Conservation (phyloP, 2,888 invertebrate genomes). For the Chrysotoxum bicinctum region DNA sequence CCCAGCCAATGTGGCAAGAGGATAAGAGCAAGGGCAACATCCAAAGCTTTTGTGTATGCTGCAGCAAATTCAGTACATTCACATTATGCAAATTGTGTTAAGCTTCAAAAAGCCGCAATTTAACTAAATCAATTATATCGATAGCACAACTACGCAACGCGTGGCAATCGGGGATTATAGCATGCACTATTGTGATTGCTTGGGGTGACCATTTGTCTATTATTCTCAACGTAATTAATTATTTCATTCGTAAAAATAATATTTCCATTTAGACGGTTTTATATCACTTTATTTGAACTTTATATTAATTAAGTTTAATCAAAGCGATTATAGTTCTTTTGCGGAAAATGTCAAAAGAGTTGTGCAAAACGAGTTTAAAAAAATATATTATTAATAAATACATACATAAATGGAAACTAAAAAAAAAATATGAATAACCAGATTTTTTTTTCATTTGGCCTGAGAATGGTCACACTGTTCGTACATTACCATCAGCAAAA, state of each 20-base stretch:
- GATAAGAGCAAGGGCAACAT: not conserved
- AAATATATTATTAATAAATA: too few species aligned
- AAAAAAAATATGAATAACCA: too few species aligned
- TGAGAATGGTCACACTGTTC: not conserved
- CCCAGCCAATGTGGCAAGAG: not conserved
- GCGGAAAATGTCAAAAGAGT: too few species aligned
- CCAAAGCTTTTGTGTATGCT: constrained; percentile 15
- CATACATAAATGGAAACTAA: too few species aligned
- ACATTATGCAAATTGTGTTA: constrained; percentile 70
- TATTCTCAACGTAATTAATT: not conserved
- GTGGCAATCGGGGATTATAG: constrained; percentile 22
- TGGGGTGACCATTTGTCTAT: constrained; percentile 6
- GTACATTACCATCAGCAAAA: not conserved
- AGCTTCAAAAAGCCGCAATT: constrained; percentile 67
- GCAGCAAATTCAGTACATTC: constrained; percentile 56
- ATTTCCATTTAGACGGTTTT: too few species aligned
- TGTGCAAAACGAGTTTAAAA: too few species aligned
- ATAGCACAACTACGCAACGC: constrained; percentile 43
- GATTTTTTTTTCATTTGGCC: too few species aligned
- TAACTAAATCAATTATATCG: constrained; percentile 72
- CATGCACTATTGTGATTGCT: not conserved
- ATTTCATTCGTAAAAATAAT: too few species aligned
- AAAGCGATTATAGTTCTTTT: too few species aligned
- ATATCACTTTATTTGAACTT: too few species aligned
- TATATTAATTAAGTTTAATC: too few species aligned